phyloP scores from a whole-genome alignment of 2,888 invertebrate genomes.

The Aproaerema taeniolella region DNA sequence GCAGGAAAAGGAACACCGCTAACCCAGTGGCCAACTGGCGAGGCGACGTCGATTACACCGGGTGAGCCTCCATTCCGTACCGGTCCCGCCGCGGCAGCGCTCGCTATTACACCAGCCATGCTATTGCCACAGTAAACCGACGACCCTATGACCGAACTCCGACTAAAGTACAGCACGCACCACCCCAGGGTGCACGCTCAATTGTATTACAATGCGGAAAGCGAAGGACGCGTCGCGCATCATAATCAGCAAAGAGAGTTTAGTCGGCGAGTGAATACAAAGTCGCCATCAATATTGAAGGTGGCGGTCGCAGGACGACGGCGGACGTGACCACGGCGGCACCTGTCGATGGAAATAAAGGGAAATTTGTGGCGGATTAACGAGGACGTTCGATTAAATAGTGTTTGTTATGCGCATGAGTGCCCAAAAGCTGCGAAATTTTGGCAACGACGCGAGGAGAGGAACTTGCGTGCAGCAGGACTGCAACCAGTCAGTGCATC shows the following conservation, averaged over 20 bases:
- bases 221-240: conserved; percentile 61
- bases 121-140: conserved; percentile 28
- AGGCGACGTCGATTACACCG: conserved; percentile 58
- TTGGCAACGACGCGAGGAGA: conserved; percentile 49
- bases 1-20: conserved; percentile 74
- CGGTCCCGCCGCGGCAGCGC: conserved; percentile 52
- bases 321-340: conserved; percentile 45
- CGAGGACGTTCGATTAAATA: conserved; percentile 33
- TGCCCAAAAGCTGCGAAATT: conserved; percentile 57
- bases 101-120: conserved; percentile 29
- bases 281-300: conserved; percentile 47
- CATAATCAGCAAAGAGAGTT: conserved; percentile 69
- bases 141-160: conserved; percentile 21
- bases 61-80: conserved; percentile 62
- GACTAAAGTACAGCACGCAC: conserved; percentile 48
- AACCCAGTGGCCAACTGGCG: conserved; percentile 76
- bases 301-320: conserved; percentile 48
- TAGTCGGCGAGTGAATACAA: conserved; percentile 65
- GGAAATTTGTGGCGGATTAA: conserved; percentile 40
- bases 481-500: conserved; percentile 43
- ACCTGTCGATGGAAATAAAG: conserved; percentile 34
- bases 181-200: conserved; percentile 56
- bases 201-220: conserved; percentile 69
- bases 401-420: conserved; percentile 54
- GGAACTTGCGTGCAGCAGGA: conserved; percentile 29